These are phyloP conservation scores for Rallus crepitans DNA, from an alignment of 2,797 vertebrate genomes.

Conservation along the genomic window DNA sequence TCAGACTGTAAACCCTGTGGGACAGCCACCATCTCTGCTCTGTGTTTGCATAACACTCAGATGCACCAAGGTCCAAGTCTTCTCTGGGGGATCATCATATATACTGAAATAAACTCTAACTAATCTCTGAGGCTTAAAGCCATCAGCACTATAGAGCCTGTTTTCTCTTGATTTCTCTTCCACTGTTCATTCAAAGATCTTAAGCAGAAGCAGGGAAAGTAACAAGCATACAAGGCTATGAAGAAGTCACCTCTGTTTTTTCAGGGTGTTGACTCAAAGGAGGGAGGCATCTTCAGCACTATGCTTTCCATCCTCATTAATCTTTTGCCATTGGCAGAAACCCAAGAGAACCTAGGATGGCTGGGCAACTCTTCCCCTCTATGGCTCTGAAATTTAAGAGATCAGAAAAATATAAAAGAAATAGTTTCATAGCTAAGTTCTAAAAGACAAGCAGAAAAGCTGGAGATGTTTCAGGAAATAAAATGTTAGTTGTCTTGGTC, in stretches of 20 bases:
- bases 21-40: constrained; percentile 28
- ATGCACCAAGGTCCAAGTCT: constrained; percentile 36
- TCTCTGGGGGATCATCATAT: constrained; percentile 40
- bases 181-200: not conserved
- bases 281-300: not conserved
- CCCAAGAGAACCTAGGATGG: not conserved
- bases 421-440: not conserved
- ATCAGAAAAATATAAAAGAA: not conserved
- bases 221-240: not conserved
- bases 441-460: not conserved
- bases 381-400: not conserved
- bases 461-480: not conserved
- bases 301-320: not conserved
- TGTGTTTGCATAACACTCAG: constrained; percentile 39
- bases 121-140: constrained; percentile 42
- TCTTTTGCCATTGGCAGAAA: not conserved
- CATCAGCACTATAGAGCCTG: constrained; percentile 3
- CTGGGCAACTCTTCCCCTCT: not conserved
- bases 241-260: not conserved
- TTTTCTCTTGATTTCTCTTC: constrained; percentile 29
- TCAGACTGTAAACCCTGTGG: constrained; percentile 13
- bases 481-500: constrained; percentile 8
- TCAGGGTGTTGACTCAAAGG: rapidly evolving
- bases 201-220: not conserved
- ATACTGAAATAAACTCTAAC: constrained; percentile 49